Evolutionary conservation across 2,797 vertebrate species (phyloP), one percentile per base, ranked within the genome.

Genomic region (Lycodopsis pacificus): DNA sequence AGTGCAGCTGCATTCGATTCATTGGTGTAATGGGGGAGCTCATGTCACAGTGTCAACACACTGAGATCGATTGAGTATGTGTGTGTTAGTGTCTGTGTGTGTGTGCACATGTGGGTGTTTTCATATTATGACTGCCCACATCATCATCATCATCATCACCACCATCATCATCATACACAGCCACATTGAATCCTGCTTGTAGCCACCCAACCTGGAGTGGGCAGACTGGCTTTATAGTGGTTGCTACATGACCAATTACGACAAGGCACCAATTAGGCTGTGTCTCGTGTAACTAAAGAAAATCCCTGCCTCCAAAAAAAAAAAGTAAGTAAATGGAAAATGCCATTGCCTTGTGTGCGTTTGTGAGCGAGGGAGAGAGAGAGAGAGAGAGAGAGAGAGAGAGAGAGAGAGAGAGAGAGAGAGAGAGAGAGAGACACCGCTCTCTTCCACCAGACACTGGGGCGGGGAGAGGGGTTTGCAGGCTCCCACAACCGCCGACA

Each of bases 401-500:
- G 48, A 49, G 48, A 49, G 65, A 22, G 42, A 42, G 15, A 25
- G 20, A 25, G 38, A 36, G 58, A 44, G 59, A 69, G 53, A 54
- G 44, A 59, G 58, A 51, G 48, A 56, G 68, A 56, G 70, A 83
- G 71, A 57, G 73, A 71, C 86, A 66, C 79, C 83, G 78, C 80
- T 73, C 82, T 78, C 61, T 66, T 88, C 75, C 72, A 88, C 27
- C 85, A 88, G 81, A 83, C 86, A 84, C 79, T 75, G 88, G 85
- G 86, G 87, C 73, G 86, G 87, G 73, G 83, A 83, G 77, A 46
- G 67, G 65, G 85, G 65, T 77, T 73, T 86, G 76, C 85, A 83
- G 78, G 70, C 84, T 84, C 67, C 67, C 69, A 72, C 80, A 71
- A 56, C 70, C 69, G 25, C 65, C 66, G 72, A 87, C 79, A 87